Percentiles rank a stretch among this genome's conserved stretches.
Conservation (phyloP, 2,888 invertebrate species). For the Lasioglossum leucozonium region DNA sequence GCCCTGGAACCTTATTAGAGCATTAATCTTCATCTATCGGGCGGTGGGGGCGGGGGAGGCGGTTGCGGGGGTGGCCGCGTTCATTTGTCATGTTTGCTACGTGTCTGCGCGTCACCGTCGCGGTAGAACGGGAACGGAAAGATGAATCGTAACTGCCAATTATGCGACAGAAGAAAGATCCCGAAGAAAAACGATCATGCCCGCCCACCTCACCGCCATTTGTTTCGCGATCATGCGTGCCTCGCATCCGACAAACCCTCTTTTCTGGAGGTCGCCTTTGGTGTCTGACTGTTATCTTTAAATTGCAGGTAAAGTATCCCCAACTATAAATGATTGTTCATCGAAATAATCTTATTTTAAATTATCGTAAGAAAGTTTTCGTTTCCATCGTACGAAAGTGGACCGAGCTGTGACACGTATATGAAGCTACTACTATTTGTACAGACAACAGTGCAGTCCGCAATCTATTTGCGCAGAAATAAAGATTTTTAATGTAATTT, state of each 20-base stretch:
- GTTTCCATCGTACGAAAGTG: no score
- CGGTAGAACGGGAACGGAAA: background rate
- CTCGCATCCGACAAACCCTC: background rate
- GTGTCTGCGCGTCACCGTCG: slow-evolving; percentile 14
- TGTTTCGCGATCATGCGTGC: slow-evolving; percentile 1
- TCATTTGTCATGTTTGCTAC: slow-evolving; percentile 42
- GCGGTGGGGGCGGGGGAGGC: background rate
- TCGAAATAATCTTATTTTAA: background rate
- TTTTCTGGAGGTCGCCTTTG: background rate
- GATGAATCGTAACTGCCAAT: slow-evolving; percentile 47
- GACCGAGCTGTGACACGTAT: no score
- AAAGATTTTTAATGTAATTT: no score
- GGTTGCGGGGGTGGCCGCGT: background rate
- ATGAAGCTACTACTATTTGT: no score
- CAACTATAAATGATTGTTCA: background rate
- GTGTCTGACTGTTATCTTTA: background rate
- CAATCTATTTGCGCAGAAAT: no score
- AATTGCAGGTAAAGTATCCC: background rate
- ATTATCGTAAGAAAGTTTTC: no score
- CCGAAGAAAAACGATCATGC: background rate
- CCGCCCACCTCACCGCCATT: background rate
- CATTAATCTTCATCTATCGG: slow-evolving; percentile 43
- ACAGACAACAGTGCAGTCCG: no score
- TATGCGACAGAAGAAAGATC: slow-evolving; percentile 14
- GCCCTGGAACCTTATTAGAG: slow-evolving; percentile 22